A percentile compares a stretch with the other conserved stretches of the same genome.
These are phyloP conservation scores for Pelecanus crispus DNA, from an alignment of 2,113 vertebrate species.

Conservation along the genomic window DNA sequence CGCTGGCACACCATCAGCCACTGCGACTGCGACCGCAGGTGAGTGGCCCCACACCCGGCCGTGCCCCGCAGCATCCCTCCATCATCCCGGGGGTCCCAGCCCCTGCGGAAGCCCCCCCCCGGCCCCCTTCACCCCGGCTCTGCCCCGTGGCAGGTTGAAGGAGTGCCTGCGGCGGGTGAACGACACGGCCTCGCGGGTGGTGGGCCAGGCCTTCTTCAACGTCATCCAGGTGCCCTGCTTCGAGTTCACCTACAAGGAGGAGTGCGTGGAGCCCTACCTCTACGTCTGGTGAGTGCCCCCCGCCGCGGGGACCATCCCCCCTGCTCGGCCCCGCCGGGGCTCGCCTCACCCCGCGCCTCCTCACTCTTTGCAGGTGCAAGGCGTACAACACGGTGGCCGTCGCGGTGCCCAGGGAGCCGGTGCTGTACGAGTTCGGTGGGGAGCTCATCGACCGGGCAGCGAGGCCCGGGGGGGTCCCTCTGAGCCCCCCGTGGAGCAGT, in stretches of 20 bases:
- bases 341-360: not conserved
- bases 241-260: conserved; percentile 79
- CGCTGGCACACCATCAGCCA: conserved; percentile 88
- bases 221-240: conserved; percentile 89
- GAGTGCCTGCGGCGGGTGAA: conserved; percentile 80
- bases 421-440: conserved; percentile 82
- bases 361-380: conserved; percentile 74
- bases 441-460: conserved; percentile 79
- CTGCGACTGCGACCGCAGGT: conserved; percentile 89
- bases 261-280: conserved; percentile 85
- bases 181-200: conserved; percentile 81
- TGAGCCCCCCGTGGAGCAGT: not conserved
- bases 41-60: accelerated
- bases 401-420: conserved; percentile 79
- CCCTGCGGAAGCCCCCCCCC: not conserved
- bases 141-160: conserved; percentile 74
- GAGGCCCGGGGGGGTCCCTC: not conserved
- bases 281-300: conserved; percentile 84
- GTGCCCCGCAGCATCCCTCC: not conserved
- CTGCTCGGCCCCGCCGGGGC: not conserved
- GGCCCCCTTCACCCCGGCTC: accelerated
- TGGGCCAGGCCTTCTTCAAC: conserved; percentile 88
- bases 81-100: no score
- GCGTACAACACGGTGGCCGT: conserved; percentile 78
- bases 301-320: accelerated